Percentiles rank a stretch among this genome's conserved stretches.
Evolutionary conservation across 2,888 invertebrate species (phyloP).

Genomic region (Drosophila neotestacea): DNA sequence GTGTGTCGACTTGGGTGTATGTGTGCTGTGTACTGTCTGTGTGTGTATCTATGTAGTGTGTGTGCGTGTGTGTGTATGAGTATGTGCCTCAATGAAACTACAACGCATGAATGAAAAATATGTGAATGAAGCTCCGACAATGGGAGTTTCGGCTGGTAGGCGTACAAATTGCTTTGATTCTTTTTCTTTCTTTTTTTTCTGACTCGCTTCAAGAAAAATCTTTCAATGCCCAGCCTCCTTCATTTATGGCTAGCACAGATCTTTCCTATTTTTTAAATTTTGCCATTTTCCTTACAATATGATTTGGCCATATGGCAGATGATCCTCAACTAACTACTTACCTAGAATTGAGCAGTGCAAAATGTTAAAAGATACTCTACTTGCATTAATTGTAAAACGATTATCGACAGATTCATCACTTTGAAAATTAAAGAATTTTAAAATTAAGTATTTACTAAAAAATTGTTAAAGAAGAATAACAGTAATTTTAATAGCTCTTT

Average conservation of each 20-base stretch:
- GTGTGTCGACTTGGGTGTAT: conserved; percentile 35
- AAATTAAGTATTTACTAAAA: neutral
- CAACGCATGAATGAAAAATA: conserved; percentile 64
- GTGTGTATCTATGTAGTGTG: conserved; percentile 1
- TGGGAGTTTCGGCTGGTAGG: conserved; percentile 57
- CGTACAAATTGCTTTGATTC: conserved; percentile 70
- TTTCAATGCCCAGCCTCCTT: conserved; percentile 29
- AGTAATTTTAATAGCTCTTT: no score
- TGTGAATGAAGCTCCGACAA: conserved; percentile 56
- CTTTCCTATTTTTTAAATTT: conserved; percentile 1
- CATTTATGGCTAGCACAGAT: conserved; percentile 5
- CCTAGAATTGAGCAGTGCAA: neutral
- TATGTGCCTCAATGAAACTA: conserved; percentile 65
- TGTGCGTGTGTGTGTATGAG: conserved; percentile 10
- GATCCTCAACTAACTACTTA: conserved; percentile 7
- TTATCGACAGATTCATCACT: neutral
- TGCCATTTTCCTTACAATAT: conserved; percentile 43
- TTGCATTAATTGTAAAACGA: neutral
- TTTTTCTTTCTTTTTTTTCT: conserved; percentile 51
- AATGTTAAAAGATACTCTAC: neutral
- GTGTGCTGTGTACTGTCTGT: conserved; percentile 10
- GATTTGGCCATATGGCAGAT: conserved; percentile 32
- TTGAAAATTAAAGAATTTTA: neutral
- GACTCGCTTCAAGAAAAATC: conserved; percentile 51
- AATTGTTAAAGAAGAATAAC: no score